These are phyloP conservation scores for Eilema griseolum DNA, from an alignment of 2,888 invertebrate genomes.

Conservation along the genomic window DNA sequence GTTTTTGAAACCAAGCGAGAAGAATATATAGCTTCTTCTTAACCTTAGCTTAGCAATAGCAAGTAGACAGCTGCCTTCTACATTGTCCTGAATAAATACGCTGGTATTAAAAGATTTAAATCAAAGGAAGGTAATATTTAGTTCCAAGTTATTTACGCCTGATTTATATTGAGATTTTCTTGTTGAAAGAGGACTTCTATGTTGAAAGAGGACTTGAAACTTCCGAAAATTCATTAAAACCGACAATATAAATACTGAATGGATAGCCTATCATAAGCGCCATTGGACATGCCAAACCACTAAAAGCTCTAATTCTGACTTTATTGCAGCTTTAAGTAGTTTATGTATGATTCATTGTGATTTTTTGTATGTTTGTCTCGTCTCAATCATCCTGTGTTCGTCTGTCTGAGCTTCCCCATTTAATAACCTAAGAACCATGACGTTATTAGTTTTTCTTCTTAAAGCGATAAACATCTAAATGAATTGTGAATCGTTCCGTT, in stretches of 20 bases:
- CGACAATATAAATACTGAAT: not conserved
- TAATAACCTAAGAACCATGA: slow-evolving; percentile 60
- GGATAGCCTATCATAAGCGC: slow-evolving; percentile 1
- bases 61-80: slow-evolving; percentile 33
- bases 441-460: slow-evolving; percentile 80
- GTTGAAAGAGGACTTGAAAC: not conserved
- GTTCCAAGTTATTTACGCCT: not conserved
- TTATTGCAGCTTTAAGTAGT: slow-evolving; percentile 1
- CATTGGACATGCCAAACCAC: not conserved
- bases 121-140: not conserved
- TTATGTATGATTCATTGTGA: slow-evolving; percentile 19
- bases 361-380: slow-evolving; percentile 4
- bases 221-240: not conserved
- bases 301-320: slow-evolving; percentile 2
- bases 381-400: slow-evolving; percentile 25
- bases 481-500: slow-evolving; percentile 76
- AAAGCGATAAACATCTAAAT: slow-evolving; percentile 84
- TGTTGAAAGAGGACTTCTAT: not conserved
- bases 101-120: not conserved
- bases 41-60: slow-evolving; percentile 28
- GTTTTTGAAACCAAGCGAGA: slow-evolving; percentile 29
- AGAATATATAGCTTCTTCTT: too few species aligned
- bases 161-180: not conserved
- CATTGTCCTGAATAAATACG: slow-evolving; percentile 29
- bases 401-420: slow-evolving; percentile 35